Conservation (phyloP, 1,140 invertebrate species). For the Cardiocondyla obscurior region DNA sequence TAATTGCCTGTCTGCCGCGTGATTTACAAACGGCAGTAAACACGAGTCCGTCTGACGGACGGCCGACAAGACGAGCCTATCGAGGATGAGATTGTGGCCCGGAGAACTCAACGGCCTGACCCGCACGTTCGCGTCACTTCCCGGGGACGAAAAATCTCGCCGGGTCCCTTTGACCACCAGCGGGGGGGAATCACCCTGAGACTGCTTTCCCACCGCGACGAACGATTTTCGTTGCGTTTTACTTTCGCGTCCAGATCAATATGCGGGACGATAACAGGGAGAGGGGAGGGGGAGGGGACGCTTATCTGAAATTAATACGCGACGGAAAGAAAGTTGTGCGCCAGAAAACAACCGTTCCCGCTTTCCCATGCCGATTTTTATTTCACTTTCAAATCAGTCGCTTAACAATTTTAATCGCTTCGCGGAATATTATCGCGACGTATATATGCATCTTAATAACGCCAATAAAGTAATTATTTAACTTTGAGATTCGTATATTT, state of each 20-base stretch:
- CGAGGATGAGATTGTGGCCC: slow-evolving; percentile 36
- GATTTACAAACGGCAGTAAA: slow-evolving; percentile 57
- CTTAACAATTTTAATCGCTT: slow-evolving; percentile 24
- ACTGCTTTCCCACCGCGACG: neutral
- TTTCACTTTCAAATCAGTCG: slow-evolving; percentile 19
- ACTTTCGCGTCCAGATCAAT: neutral
- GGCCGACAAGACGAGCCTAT: slow-evolving; percentile 50
- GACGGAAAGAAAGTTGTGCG: neutral
- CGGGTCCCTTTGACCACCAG: neutral
- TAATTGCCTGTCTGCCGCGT: slow-evolving; percentile 48
- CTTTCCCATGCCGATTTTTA: neutral
- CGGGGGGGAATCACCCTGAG: neutral
- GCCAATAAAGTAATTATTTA: neutral
- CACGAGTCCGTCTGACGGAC: slow-evolving; percentile 33
- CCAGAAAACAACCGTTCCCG: neutral
- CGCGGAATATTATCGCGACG: neutral
- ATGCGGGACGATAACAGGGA: neutral
- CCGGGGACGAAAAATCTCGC: slow-evolving; percentile 13
- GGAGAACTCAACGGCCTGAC: slow-evolving; percentile 23
- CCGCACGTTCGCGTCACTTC: slow-evolving; percentile 26
- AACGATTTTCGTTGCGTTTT: slow-evolving; percentile 3
- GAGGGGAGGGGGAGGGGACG: too few relatives aligned
- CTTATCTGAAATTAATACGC: slow-evolving; percentile 1
- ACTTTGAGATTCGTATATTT: neutral
- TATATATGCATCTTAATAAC: neutral